Base-by-base conservation (phyloP, 1,140 invertebrate species). In the Neodiprion virginianus region DNA sequence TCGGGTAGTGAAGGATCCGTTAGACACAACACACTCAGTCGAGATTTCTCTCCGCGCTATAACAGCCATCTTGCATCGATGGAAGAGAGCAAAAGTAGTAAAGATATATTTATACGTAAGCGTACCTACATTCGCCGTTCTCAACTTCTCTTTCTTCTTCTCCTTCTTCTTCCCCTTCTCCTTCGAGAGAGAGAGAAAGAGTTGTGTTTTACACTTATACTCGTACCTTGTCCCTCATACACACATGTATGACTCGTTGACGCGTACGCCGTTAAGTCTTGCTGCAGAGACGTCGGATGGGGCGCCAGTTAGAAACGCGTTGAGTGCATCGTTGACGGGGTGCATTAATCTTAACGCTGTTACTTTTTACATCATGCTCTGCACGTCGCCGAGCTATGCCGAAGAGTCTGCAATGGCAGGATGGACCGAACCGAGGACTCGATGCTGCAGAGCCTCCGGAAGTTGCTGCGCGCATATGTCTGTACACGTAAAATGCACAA, bases 11-110 rank as follows among this genome's bases (percentile, higher is more conserved):
- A 40, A 40, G 28, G 28, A 40, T 40, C 28, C 28, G 28, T 61
- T 61, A 61, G 53, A 61, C 53, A 61, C 53, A 61, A 61, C 53
- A 61, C 53, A 61, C 53, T 61, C 53, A 61, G 53, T 8, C 11
- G 53, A 61, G 53, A 14, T 61, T 61, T 14, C 28, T 40, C 28
- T 40, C 28, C 53, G 53, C 53, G n/a, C 11, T 5, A 14, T 12
- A 14, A 61, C 53, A 12, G 53, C 28, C 53, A 61, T 61, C 53
- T 61, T 61, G 53, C 53, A 61, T 61, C 53, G n/a, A 61, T 8
- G n/a, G 11, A 12, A 61, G 53, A 61, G n/a, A 61, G 28, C 28
- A 40, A 40, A 40, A 61, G 11, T 61, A 17, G 53, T 14, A 61
- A 17, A 12, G 53, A 61, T 61, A 61, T 61, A 61, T 61, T 61